Evolutionary conservation across 2,113 vertebrate species (phyloP).

Genomic region (Chauna torquata): DNA sequence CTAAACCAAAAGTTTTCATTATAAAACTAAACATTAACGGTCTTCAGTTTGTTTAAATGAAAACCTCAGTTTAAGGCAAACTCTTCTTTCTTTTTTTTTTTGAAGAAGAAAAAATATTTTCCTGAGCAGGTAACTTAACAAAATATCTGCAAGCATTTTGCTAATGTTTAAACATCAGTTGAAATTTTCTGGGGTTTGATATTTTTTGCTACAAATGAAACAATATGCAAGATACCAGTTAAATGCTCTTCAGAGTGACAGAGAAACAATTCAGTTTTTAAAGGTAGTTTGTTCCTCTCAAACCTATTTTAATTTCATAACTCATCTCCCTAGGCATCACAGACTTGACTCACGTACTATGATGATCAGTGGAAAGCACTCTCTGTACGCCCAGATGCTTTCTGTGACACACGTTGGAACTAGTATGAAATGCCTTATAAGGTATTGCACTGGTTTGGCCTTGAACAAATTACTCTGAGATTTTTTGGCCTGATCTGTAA

Average conservation of each 20-base stretch:
- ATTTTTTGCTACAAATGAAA: neutral
- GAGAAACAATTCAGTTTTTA: neutral
- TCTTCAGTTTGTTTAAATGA: neutral
- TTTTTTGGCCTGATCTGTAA: neutral
- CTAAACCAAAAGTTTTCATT: neutral
- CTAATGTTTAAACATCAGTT: neutral
- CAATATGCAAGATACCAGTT: neutral
- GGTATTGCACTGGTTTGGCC: neutral
- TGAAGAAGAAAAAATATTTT: neutral
- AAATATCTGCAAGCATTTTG: neutral
- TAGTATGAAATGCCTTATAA: slow-evolving; percentile 54
- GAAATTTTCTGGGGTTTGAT: neutral
- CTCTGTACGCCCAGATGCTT: neutral
- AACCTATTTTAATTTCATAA: neutral
- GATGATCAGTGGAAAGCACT: neutral
- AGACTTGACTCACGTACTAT: slow-evolving; percentile 5
- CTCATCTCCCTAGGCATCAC: neutral
- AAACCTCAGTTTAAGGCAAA: neutral
- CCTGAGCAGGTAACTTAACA: neutral
- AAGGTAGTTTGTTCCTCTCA: neutral
- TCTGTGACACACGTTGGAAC: neutral
- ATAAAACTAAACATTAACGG: neutral
- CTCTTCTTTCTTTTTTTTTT: neutral
- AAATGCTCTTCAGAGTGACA: neutral
- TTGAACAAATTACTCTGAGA: neutral